Base-by-base conservation (phyloP, 2,888 invertebrate genomes). In the Sphaerophoria rueppellii region DNA sequence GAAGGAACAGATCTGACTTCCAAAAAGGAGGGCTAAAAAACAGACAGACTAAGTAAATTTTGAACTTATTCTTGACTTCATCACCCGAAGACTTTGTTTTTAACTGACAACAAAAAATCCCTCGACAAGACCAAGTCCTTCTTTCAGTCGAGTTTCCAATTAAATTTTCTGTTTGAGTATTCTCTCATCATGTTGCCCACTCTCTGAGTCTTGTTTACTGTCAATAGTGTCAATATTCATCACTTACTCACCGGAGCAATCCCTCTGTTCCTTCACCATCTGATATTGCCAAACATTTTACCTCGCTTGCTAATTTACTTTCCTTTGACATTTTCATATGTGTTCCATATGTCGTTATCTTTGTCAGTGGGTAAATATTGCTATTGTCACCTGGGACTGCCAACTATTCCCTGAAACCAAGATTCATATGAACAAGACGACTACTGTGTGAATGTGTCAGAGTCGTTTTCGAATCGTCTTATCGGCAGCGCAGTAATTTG, bases 341-440 rank as follows among this genome's bases (percentile, higher is more conserved):
- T 43, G 9, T 43, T 43, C 43, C 37, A 37, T 37, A n/a, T 50
- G 58, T 60, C 54, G 69, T 60, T 52, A 37, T 69, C 57, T 14
- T 50, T 58, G 77, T 34, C 63, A 54, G 35, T 69, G 60, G 46
- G 57, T 54, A 74, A 80, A 52, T 80, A 70, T 80, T 80, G 80
- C 70, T 70, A 75, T 80, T 80, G 70, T 65, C 80, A 75, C 65
- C 70, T 74, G 74, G 75, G 75, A 70, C 50, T 57, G 65, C 9
- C 54, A 14, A 34, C 11, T 14, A 34, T 16, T 24, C 32, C 50
- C 35, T 24, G 24, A 24, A 24, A 24, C 24, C 24, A 24, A 24
- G 24, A 24, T 24, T 24, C 24, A 24, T 24, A 2, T 24, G 24
- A 24, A 24, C 24, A 2, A 24, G 24, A 24, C 24, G 24, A 24